Conservation (phyloP, 2,113 vertebrate genomes). For the Pollimyrus isidori region DNA sequence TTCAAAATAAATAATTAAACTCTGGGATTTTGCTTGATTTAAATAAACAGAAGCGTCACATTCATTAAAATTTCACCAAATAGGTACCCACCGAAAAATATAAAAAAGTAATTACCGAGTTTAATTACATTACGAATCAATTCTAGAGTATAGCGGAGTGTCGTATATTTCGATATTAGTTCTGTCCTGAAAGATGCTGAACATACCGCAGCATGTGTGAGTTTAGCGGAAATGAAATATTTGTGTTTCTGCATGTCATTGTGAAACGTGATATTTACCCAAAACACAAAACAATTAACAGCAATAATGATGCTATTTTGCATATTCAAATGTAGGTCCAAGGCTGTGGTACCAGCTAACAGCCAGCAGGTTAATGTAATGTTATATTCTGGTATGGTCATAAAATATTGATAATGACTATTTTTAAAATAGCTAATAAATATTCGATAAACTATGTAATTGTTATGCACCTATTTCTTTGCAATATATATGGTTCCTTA, state of each 20-base stretch:
- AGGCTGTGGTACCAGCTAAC: neutral
- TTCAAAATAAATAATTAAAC: neutral
- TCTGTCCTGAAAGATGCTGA: neutral
- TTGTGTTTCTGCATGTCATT: neutral
- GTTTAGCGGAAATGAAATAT: neutral
- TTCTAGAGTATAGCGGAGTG: neutral
- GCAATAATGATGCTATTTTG: neutral
- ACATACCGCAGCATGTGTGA: neutral
- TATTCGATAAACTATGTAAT: neutral
- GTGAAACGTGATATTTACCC: neutral
- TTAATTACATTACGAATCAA: neutral
- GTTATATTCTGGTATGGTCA: neutral
- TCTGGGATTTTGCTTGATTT: neutral
- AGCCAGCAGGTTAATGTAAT: neutral
- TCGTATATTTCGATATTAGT: neutral
- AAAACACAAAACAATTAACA: neutral
- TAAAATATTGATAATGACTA: neutral
- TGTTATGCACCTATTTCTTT: neutral
- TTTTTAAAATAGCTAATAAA: neutral
- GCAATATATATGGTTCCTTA: neutral
- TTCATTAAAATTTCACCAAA: neutral
- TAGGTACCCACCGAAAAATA: neutral
- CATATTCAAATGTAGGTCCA: neutral
- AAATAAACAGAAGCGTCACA: neutral
- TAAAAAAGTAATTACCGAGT: neutral